Evolutionary conservation across 2,888 invertebrate genomes (phyloP).

Genomic region (Myathropa florea): DNA sequence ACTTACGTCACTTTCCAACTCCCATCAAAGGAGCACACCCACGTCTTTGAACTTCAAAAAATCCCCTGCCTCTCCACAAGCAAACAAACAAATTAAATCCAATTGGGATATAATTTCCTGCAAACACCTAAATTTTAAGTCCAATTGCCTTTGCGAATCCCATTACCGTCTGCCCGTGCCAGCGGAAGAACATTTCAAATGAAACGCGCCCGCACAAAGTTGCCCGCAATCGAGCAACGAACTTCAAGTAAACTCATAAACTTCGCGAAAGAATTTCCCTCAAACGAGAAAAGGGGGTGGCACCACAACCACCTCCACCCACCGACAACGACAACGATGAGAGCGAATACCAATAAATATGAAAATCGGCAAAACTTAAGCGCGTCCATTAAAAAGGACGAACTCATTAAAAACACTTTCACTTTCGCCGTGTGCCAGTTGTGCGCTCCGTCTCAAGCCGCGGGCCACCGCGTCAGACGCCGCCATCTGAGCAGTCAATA

Average conservation of each 20-base stretch:
- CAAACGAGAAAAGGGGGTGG: conserved; percentile 24
- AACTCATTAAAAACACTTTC: conserved; percentile 68
- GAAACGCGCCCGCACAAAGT: conserved; percentile 13
- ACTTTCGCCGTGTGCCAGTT: conserved; percentile 35
- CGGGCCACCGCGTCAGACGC: neutral
- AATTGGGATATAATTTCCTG: conserved; percentile 14
- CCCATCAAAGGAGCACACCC: no score
- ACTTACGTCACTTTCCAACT: no score
- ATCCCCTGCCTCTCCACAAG: neutral
- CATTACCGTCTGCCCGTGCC: conserved; percentile 29
- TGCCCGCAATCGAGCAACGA: conserved; percentile 13
- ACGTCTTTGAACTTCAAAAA: neutral
- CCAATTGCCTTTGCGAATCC: conserved; percentile 8
- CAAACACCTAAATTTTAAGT: conserved; percentile 6
- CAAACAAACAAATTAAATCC: neutral
- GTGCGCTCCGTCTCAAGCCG: neutral
- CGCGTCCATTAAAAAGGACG: conserved; percentile 60
- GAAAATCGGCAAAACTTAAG: conserved; percentile 61
- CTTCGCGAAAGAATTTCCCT: conserved; percentile 13
- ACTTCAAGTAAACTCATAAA: conserved; percentile 49
- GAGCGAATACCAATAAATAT: conserved; percentile 54
- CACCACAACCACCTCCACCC: neutral
- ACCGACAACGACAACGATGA: neutral
- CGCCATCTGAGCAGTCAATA: conserved; percentile 70
- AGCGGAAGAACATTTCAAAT: conserved; percentile 2